These are phyloP conservation scores for Parnassius glacialis DNA, from an alignment of 2,888 invertebrate species.

Conservation along the genomic window DNA sequence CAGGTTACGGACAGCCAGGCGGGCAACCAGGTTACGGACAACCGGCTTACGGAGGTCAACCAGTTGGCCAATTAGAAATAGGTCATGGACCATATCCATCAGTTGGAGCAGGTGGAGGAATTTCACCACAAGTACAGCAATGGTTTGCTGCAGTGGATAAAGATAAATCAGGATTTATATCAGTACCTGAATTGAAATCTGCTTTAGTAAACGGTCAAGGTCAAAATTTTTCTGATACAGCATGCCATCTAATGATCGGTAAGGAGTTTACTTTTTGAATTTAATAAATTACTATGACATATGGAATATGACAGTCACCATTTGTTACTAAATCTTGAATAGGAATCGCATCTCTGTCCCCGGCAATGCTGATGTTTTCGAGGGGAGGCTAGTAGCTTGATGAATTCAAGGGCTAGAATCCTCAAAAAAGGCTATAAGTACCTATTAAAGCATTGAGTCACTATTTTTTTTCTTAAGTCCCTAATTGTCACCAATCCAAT, in stretches of 20 bases:
- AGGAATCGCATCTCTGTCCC: no score
- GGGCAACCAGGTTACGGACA: constrained; percentile 34
- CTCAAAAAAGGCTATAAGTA: no score
- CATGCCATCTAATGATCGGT: constrained; percentile 94
- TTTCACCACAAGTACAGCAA: constrained; percentile 88
- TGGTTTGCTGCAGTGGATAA: constrained; percentile 93
- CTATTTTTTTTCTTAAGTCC: no score
- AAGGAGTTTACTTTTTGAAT: constrained; percentile 34
- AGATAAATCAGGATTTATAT: constrained; percentile 91
- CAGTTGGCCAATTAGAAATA: constrained; percentile 56
- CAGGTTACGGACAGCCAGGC: constrained; percentile 32
- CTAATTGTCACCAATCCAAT: no score
- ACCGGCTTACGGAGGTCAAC: constrained; percentile 29
- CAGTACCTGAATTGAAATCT: constrained; percentile 86
- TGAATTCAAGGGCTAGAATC: no score
- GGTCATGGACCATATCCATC: constrained; percentile 75
- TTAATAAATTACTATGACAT: background rate
- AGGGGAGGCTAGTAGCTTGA: no score
- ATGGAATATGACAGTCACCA: no score
- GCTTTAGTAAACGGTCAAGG: constrained; percentile 94
- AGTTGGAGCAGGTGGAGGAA: constrained; percentile 71
- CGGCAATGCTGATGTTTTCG: no score
- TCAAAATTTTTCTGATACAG: constrained; percentile 89
- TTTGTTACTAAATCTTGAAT: no score
- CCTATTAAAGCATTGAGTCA: no score